phyloP scores from a whole-genome alignment of 2,888 invertebrate genomes.

The Ophion ellenae region DNA sequence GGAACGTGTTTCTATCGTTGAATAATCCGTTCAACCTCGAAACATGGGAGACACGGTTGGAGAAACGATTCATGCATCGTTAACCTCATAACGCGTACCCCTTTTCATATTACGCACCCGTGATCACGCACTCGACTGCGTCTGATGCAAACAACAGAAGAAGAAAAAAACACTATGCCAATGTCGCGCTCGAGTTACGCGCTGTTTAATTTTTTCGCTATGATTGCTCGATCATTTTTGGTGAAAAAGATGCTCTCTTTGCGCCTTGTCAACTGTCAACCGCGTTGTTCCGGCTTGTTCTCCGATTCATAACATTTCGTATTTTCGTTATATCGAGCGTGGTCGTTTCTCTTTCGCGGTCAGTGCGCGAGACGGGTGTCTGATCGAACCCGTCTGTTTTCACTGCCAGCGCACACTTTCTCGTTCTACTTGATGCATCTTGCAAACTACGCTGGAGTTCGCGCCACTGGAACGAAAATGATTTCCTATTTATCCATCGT shows the following conservation, averaged over 20 bases:
- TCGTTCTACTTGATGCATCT: constrained; percentile 4
- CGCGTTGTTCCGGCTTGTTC: not conserved
- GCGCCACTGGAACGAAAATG: not conserved
- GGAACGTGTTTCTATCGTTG: not conserved
- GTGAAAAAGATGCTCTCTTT: constrained; percentile 11
- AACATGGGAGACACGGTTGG: not conserved
- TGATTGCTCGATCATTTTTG: constrained; percentile 36
- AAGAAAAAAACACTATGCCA: not conserved
- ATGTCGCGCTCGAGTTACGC: not conserved
- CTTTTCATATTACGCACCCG: constrained; percentile 14
- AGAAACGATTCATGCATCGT: constrained; percentile 11
- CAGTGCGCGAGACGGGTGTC: constrained; percentile 8
- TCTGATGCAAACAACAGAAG: not conserved
- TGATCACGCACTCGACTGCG: not conserved
- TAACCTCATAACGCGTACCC: constrained; percentile 1
- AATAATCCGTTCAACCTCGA: not conserved
- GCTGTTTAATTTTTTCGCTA: constrained; percentile 43
- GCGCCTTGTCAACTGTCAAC: not conserved
- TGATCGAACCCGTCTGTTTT: constrained; percentile 49
- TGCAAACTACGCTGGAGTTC: not conserved
- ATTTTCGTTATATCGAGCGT: not conserved
- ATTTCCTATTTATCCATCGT: not conserved
- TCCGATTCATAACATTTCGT: not conserved
- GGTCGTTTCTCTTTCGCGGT: not conserved
- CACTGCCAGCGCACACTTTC: constrained; percentile 25